Base-by-base conservation (phyloP, 2,888 invertebrate species). In the Smittia sp. region DNA sequence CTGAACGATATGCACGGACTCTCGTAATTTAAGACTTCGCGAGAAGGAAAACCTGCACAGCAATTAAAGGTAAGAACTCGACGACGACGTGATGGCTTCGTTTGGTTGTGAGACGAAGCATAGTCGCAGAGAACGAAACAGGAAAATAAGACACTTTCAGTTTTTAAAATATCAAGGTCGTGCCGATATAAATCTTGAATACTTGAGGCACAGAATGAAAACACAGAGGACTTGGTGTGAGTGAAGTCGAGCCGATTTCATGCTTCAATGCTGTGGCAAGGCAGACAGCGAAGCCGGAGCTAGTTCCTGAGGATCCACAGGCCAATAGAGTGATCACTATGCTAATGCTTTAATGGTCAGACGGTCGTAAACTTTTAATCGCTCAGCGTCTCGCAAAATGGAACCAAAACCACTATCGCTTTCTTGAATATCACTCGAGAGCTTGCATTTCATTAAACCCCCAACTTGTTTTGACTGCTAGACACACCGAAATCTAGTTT, bases 121-220 rank as follows among this genome's bases (percentile, higher is more conserved):
- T 9, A 32, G 32, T 32, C 46, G 22, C 18, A 58, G 18, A 52
- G 7, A 63, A 63, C n/a, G 15, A 63, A 38, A 72, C 72, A 72
- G 62, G 72, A 72, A 72, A 62, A 72, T 20, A 72, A 72, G 72
- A 72, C 72, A 72, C 72, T 72, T 72, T 72, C 72, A 72, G 15
- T 72, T 72, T 69, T 72, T 72, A 72, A 72, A 72, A 72, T 72
- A 72, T 62, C 72, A 72, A 72, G 72, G 72, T 72, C 72, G 25
- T n/a, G 62, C 11, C 72, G 72, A 62, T 72, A 72, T 62, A 62
- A 70, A 72, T 58, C 58, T 58, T 20, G 58, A n/a, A 22, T n/a
- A 58, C 18, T 20, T 58, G 58, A 58, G 58, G 18, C 58, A 11
- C 15, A 58, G 58, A 58, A 58, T 58, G 7, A 18, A 58, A 18